phyloP scores from a whole-genome alignment of 2,888 invertebrate species.

The Trissolcus brochymenae region DNA sequence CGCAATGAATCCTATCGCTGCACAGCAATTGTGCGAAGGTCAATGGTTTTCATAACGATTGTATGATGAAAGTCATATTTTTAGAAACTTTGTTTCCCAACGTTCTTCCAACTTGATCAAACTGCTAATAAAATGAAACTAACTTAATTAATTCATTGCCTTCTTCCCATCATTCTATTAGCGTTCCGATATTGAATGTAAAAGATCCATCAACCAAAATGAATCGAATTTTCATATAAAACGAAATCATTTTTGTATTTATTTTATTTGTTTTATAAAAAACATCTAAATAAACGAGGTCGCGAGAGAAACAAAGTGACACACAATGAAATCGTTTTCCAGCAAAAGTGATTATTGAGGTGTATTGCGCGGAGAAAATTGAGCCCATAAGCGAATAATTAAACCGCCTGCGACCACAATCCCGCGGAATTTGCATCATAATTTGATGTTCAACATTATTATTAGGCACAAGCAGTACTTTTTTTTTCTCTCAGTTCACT shows the following conservation, averaged over 20 bases:
- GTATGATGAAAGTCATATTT: constrained; percentile 25
- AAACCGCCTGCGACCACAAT: constrained; percentile 23
- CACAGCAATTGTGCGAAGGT: constrained; percentile 14
- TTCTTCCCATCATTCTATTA: too few relatives aligned
- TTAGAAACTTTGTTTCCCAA: constrained; percentile 17
- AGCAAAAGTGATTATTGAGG: background rate
- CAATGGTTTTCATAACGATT: constrained; percentile 14
- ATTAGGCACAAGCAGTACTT: too few relatives aligned
- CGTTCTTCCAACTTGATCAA: constrained; percentile 3
- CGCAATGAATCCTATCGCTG: constrained; percentile 10
- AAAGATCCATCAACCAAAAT: too few relatives aligned
- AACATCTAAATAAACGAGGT: too few relatives aligned
- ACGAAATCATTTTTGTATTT: too few relatives aligned
- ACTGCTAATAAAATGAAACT: constrained; percentile 5
- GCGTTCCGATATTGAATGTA: too few relatives aligned
- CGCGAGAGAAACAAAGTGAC: too few relatives aligned
- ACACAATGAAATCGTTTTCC: background rate
- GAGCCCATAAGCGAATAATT: constrained; percentile 14
- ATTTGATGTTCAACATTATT: constrained; percentile 30
- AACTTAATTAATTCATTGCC: too few relatives aligned
- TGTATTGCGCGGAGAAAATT: constrained; percentile 1
- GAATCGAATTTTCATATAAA: too few relatives aligned
- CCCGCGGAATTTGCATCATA: constrained; percentile 25
- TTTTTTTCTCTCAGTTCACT: too few relatives aligned
- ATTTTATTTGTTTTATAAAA: too few relatives aligned